Conservation (phyloP, 2,113 vertebrate species). For the Etheostoma cragini region DNA sequence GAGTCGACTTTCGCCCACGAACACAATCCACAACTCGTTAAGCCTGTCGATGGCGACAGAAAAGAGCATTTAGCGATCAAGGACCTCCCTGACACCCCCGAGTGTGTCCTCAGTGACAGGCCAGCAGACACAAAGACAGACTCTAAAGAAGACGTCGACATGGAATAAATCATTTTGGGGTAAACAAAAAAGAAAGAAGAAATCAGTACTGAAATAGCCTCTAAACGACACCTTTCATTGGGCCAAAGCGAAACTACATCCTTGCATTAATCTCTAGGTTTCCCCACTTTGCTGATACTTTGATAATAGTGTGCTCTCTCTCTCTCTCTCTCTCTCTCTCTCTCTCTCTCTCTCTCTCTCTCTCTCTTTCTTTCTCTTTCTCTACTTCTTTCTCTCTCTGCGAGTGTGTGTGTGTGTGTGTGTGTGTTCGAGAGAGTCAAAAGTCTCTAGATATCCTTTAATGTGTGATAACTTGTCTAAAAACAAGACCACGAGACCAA, state of each 20-base stretch:
- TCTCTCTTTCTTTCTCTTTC: slow-evolving; percentile 33
- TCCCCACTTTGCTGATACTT: slow-evolving; percentile 55
- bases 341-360: slow-evolving; percentile 22
- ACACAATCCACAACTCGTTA: slow-evolving; percentile 65
- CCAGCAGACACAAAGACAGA: slow-evolving; percentile 83
- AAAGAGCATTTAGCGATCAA: slow-evolving; percentile 81
- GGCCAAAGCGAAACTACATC: slow-evolving; percentile 79
- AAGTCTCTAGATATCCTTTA: slow-evolving; percentile 76
- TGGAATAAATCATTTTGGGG: slow-evolving; percentile 87
- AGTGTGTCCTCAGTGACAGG: slow-evolving; percentile 75
- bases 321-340: slow-evolving; percentile 36
- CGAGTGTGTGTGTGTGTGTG: slow-evolving; percentile 33
- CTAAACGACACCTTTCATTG: slow-evolving; percentile 74
- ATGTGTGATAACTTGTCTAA: slow-evolving; percentile 85
- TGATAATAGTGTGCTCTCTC: slow-evolving; percentile 57
- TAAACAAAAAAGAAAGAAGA: slow-evolving; percentile 25
- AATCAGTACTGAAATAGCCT: slow-evolving; percentile 57
- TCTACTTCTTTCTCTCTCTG: slow-evolving; percentile 37
- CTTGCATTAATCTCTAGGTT: slow-evolving; percentile 63
- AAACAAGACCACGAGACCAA: slow-evolving; percentile 80
- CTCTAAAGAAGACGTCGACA: slow-evolving; percentile 89
- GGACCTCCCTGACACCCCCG: slow-evolving; percentile 82
- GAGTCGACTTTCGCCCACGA: slow-evolving; percentile 78
- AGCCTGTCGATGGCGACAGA: slow-evolving; percentile 79
- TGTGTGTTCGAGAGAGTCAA: slow-evolving; percentile 51